Evolutionary conservation across 2,888 invertebrate genomes (phyloP), one percentile per base, ranked within the genome.

Genomic region (Petrolisthes cinctipes): DNA sequence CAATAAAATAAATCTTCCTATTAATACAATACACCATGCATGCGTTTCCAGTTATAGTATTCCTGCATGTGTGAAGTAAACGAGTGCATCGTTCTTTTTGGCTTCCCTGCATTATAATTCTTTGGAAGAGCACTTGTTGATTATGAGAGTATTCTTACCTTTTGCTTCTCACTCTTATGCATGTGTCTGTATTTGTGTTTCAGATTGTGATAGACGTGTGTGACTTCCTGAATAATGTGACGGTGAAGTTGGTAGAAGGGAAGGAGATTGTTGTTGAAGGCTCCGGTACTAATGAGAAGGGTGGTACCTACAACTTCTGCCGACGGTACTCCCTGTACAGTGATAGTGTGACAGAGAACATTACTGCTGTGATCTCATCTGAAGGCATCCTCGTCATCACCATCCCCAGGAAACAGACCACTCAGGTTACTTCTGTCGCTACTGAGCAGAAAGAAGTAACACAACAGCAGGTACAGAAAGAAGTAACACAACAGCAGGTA

Each of bases 201-300:
- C 78, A 79, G 78, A 79, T 79, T 14, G 78, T 79, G 5, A 14
- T 79, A n/a, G 78, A 79, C 78, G 78, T 79, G 56, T n/a, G 78
- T n/a, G 78, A 79, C 78, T 79, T 79, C 78, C 14, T 54, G n/a
- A 56, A 17, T n/a, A 79, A 79, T 14, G 78, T 79, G n/a, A 79
- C 78, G 20, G 78, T 79, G 56, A 79, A 79, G 54, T 53, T 79
- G 11, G 78, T 54, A n/a, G 78, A 79, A 5, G 78, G 56, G n/a
- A n/a, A 56, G 54, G 56, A 56, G 5, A 54, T 79, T 23, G 54
- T 56, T 17, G 78, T 53, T 54, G 54, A 53, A 54, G 78, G 78
- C 78, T 56, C 54, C 20, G 56, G 78, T 20, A 53, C 78, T 6
- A 79, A 20, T n/a, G 78, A 79, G 56, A 79, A 53, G 54, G 78